Conservation (phyloP, 2,797 vertebrate species). For the Carcharodon carcharias region DNA sequence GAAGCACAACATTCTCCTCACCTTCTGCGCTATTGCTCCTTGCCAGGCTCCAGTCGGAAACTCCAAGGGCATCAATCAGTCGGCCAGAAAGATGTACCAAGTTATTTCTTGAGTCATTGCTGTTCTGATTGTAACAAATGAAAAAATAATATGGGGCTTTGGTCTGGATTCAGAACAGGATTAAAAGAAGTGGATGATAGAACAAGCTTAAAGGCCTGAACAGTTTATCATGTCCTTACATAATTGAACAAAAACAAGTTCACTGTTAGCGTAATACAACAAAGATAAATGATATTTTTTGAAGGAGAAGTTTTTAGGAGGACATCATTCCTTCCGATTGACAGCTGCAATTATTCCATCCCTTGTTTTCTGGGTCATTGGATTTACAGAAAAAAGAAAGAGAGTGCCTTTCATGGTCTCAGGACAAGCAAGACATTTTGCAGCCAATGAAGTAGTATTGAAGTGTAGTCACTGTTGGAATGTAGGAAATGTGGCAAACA, state of each 20-base stretch:
- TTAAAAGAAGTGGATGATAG: neutral
- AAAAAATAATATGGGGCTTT: neutral
- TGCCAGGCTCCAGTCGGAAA: neutral
- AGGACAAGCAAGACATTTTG: too few species aligned
- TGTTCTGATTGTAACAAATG: neutral
- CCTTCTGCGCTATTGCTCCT: neutral
- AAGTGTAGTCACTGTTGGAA: too few species aligned
- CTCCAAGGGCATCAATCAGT: neutral
- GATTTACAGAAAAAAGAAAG: neutral
- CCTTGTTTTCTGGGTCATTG: neutral
- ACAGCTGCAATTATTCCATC: too few species aligned
- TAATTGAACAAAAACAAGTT: neutral
- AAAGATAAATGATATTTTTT: neutral
- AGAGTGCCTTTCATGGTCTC: too few species aligned
- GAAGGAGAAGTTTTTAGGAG: neutral
- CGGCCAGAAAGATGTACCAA: neutral
- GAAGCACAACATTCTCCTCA: neutral
- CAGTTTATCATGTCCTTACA: neutral
- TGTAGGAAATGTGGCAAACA: too few species aligned
- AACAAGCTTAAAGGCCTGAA: neutral
- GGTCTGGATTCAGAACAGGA: neutral
- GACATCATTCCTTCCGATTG: neutral
- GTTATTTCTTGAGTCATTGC: neutral
- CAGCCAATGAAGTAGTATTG: too few species aligned
- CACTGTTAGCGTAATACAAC: neutral